A percentile compares a stretch with the other conserved stretches of the same genome.
These are phyloP conservation scores for Branchipolynoe longqiensis DNA, from an alignment of 2,888 invertebrate species.

Conservation along the genomic window DNA sequence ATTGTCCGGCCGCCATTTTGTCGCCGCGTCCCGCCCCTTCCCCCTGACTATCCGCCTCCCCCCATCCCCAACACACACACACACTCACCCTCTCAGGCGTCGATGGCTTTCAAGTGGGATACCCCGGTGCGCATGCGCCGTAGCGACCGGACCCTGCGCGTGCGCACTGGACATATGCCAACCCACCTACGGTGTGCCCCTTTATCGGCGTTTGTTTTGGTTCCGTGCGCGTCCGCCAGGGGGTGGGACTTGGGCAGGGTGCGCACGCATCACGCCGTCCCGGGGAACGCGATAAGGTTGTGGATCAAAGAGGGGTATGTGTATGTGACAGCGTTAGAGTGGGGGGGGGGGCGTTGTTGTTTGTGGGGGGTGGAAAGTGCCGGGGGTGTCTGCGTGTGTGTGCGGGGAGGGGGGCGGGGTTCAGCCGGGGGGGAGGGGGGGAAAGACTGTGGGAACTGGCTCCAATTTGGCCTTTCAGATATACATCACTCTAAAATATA, in stretches of 20 bases:
- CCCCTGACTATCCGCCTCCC: not conserved
- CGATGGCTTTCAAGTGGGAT: slow-evolving; percentile 11
- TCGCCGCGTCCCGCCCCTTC: not conserved
- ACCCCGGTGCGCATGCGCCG: slow-evolving; percentile 25
- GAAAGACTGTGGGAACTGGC: not conserved
- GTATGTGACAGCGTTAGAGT: not conserved
- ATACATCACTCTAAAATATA: too few relatives aligned
- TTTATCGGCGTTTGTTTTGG: not conserved
- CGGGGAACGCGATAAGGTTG: not conserved
- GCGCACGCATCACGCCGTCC: too few relatives aligned
- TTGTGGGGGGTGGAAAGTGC: not conserved
- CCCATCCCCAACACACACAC: too few relatives aligned
- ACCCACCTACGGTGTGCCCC: not conserved
- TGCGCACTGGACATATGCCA: slow-evolving; percentile 25
- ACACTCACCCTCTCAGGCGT: too few relatives aligned
- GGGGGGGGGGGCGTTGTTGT: not conserved
- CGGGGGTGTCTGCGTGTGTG: not conserved
- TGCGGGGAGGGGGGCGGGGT: not conserved
- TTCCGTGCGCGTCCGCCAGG: not conserved
- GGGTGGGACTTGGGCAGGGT: not conserved
- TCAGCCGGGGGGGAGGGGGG: not conserved
- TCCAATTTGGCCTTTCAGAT: too few relatives aligned
- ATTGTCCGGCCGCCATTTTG: slow-evolving; percentile 13
- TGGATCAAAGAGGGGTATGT: not conserved
- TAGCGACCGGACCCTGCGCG: not conserved